phyloP scores from a whole-genome alignment of 1,140 invertebrate species.

The Rhopalosiphum maidis region DNA sequence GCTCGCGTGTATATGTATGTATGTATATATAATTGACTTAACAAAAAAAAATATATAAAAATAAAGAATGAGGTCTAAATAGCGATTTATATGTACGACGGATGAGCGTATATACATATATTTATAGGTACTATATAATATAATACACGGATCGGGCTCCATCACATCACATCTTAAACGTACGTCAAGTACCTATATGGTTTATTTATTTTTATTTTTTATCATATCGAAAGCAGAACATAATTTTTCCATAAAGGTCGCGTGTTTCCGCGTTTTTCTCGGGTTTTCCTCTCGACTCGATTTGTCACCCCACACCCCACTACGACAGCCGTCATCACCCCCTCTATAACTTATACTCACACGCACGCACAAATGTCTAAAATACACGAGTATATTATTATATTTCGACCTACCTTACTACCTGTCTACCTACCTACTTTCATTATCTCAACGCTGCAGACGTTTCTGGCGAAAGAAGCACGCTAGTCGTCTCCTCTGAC shows the following conservation, averaged over 20 bases:
- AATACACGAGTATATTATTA: neutral
- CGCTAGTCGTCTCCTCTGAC: neutral
- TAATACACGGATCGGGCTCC: neutral
- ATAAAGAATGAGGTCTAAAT: neutral
- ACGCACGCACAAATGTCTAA: neutral
- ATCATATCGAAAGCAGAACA: slow-evolving; percentile 2
- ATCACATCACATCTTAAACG: neutral
- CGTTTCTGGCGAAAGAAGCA: neutral
- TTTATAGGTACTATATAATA: neutral
- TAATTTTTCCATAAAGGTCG: neutral
- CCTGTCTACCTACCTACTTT: neutral
- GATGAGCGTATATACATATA: neutral
- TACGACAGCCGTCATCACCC: neutral
- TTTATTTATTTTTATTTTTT: neutral
- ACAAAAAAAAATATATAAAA: neutral
- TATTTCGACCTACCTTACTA: neutral
- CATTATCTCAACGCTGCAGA: neutral
- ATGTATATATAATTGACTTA: neutral
- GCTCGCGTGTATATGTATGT: neutral
- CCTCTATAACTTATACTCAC: neutral
- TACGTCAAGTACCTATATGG: neutral
- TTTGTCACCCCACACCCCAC: neutral
- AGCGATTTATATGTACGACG: neutral
- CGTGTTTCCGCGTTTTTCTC: neutral
- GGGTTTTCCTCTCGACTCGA: neutral